Evolutionary conservation across 2,888 invertebrate species (phyloP), one percentile per base, ranked within the genome.

Genomic region (Ichneumoninae sp.): DNA sequence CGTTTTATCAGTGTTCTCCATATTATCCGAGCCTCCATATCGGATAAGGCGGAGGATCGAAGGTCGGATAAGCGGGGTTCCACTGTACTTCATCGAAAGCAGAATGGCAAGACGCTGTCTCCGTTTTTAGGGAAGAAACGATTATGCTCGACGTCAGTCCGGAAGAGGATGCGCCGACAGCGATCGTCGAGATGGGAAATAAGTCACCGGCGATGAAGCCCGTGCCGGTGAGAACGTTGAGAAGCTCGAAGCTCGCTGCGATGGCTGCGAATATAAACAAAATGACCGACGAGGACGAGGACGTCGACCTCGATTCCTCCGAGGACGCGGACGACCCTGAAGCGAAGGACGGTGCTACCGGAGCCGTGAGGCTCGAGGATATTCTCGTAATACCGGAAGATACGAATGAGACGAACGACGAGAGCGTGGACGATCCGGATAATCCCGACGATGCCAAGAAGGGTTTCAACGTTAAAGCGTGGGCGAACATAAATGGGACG

Each of bases 221-320:
- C 0, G 83, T 93, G 13, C 93, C 93, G 0, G 4, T 90, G 0
- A 91, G 91, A 3, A 91, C 92, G n/a, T 83, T 92, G 44, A 90
- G 92, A 66, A 93, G 93, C 75, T 92, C 93, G 0, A 93, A 93
- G 44, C 89, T 93, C 0, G 91, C 91, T 3, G 93, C 93, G 0
- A 93, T 93, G 93, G 93, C 91, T 10, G 93, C 93, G 3, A 93
- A 92, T 65, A 91, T 93, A 86, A 92, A 90, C n/a, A 90, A 89
- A 74, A 52, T 83, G 63, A 83, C 60, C 22, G 90, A 91, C 5
- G 54, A 44, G 0, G 88, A 90, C 5, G 74, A 52, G 16, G 88
- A 91, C 16, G n/a, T 83, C 3, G 89, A 88, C 57, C 74, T 30
- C 0, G 85, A 82, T 52, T 78, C 75, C 1, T 71, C 70, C 68